Percentiles rank a stretch among this genome's conserved stretches.
Conservation (phyloP, 2,113 vertebrate species). For the Glaucidium brasilianum region DNA sequence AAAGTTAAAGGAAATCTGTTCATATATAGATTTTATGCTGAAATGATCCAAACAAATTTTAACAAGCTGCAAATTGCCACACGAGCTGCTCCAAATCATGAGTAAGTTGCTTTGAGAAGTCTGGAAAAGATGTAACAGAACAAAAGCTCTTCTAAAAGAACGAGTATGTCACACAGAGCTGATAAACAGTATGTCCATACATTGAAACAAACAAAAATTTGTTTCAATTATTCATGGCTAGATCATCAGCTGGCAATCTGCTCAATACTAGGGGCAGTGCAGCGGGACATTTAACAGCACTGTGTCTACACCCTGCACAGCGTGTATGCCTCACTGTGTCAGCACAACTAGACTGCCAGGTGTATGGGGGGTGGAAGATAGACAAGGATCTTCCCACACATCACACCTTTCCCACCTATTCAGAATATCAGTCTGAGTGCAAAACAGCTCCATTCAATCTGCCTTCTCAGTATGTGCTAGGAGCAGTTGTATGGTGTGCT, state of each 20-base stretch:
- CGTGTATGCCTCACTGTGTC: not conserved
- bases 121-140: not conserved
- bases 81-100: not conserved
- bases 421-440: not conserved
- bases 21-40: not conserved
- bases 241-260: not conserved
- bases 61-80: not conserved
- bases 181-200: not conserved
- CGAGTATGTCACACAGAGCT: not conserved
- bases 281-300: not conserved
- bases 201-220: not conserved
- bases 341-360: not conserved
- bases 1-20: not conserved
- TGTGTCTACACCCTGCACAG: not conserved
- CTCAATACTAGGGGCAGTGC: not conserved
- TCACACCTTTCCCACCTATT: constrained; percentile 3
- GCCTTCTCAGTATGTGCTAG: not conserved
- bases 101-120: not conserved
- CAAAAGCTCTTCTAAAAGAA: not conserved
- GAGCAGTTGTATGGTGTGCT: not conserved
- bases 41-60: not conserved
- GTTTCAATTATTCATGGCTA: not conserved
- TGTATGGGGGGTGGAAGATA: not conserved
- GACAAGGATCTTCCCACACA: constrained; percentile 26
- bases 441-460: not conserved